A percentile compares a stretch with the other conserved stretches of the same genome.
Conservation (phyloP, 2,888 invertebrate genomes). For the Thymelicus lineola region DNA sequence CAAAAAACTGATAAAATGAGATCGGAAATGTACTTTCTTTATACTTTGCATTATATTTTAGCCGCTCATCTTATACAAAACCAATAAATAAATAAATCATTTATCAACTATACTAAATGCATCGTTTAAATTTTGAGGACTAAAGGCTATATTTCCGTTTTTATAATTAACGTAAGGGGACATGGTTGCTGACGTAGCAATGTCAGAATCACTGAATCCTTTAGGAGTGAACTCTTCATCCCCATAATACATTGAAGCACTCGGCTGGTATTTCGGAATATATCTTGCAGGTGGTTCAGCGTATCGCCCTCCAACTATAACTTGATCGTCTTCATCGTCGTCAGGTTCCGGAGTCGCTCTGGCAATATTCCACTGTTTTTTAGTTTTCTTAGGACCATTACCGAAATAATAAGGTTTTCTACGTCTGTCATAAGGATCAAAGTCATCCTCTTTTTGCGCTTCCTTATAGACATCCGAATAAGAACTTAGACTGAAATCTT, state of each 20-base stretch:
- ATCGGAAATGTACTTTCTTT: slow-evolving; percentile 33
- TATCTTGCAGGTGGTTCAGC: slow-evolving; percentile 75
- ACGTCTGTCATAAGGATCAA: slow-evolving; percentile 49
- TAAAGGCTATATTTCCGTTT: slow-evolving; percentile 77
- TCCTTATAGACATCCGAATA: slow-evolving; percentile 52
- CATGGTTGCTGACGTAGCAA: slow-evolving; percentile 56
- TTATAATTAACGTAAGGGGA: slow-evolving; percentile 78
- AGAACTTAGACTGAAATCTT: slow-evolving; percentile 49
- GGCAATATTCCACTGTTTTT: slow-evolving; percentile 54
- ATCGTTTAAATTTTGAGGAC: slow-evolving; percentile 79
- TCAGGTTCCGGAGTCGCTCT: slow-evolving; percentile 45
- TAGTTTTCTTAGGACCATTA: slow-evolving; percentile 49
- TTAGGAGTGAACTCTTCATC: slow-evolving; percentile 53
- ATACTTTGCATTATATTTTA: slow-evolving; percentile 10
- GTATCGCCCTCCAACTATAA: slow-evolving; percentile 72
- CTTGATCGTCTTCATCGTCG: slow-evolving; percentile 52
- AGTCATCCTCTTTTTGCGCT: slow-evolving; percentile 43
- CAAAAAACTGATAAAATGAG: slow-evolving; percentile 25
- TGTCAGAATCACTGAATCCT: slow-evolving; percentile 54
- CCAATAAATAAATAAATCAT: slow-evolving; percentile 36
- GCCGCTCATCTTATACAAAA: slow-evolving; percentile 3
- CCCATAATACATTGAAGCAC: slow-evolving; percentile 51
- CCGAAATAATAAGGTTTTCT: slow-evolving; percentile 50
- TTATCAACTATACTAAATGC: slow-evolving; percentile 75
- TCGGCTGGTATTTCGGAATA: slow-evolving; percentile 56